Conservation (phyloP, 2,113 vertebrate genomes). For the Balaeniceps rex region DNA sequence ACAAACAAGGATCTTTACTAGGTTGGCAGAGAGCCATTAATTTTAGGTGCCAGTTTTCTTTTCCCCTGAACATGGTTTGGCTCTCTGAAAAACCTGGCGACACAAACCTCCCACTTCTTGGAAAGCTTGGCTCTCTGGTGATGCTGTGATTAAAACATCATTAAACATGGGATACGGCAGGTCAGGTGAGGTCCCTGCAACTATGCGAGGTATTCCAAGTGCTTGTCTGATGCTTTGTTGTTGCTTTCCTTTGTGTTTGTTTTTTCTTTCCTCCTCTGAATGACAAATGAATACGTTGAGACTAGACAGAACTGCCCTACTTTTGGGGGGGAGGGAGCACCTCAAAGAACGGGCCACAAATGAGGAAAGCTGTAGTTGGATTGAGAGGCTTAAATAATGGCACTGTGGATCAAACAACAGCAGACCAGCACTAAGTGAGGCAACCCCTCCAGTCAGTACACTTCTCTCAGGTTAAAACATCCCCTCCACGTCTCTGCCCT, state of each 20-base stretch:
- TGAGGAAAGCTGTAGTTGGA: neutral
- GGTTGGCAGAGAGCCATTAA: slow-evolving; percentile 11
- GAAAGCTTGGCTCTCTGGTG: neutral
- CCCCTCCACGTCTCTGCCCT: neutral
- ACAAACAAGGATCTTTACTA: slow-evolving; percentile 57
- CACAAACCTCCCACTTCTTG: slow-evolving; percentile 26
- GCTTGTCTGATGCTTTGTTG: neutral
- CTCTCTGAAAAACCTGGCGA: neutral
- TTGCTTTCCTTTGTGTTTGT: slow-evolving; percentile 1
- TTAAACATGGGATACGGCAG: neutral
- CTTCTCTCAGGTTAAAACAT: neutral
- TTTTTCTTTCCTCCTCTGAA: slow-evolving; percentile 34
- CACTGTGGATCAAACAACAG: neutral
- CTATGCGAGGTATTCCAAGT: neutral
- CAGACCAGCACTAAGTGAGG: neutral
- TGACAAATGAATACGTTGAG: neutral
- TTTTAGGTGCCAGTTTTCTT: slow-evolving; percentile 60
- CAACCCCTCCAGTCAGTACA: neutral
- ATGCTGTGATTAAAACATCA: neutral
- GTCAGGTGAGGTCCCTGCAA: slow-evolving; percentile 49
- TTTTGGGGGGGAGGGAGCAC: neutral
- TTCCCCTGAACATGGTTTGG: neutral
- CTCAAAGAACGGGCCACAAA: neutral
- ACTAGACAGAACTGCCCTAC: neutral
- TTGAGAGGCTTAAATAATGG: neutral